phyloP scores from a whole-genome alignment of 2,113 vertebrate genomes.

The Climacteris rufus region DNA sequence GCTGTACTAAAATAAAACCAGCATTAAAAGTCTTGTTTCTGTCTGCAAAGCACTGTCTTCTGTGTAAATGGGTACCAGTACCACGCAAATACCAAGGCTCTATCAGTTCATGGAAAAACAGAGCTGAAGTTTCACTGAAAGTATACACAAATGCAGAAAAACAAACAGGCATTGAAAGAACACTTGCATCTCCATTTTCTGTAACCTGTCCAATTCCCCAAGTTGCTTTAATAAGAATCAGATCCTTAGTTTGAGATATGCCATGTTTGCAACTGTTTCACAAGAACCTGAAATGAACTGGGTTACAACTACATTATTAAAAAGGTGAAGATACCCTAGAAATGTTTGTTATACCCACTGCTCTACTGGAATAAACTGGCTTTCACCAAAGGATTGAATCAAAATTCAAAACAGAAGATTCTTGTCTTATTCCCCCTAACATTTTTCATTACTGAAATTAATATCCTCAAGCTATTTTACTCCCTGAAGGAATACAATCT shows the following conservation, averaged over 20 bases:
- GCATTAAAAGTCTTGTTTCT: not conserved
- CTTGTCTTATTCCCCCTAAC: not conserved
- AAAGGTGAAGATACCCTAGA: not conserved
- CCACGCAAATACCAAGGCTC: not conserved
- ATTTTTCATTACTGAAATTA: not conserved
- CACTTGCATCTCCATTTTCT: not conserved
- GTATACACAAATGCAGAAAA: not conserved
- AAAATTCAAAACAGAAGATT: not conserved
- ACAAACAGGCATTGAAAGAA: not conserved
- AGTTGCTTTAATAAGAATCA: not conserved
- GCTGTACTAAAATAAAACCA: not conserved
- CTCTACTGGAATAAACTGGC: not conserved
- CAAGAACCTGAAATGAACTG: not conserved
- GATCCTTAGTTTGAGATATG: not conserved
- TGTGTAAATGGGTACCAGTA: not conserved
- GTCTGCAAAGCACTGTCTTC: not conserved
- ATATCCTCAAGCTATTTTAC: not conserved
- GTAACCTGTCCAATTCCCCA: not conserved
- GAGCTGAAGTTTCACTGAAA: not conserved
- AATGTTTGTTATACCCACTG: not conserved
- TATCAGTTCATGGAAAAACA: not conserved
- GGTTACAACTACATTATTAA: not conserved
- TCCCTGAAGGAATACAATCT: not conserved
- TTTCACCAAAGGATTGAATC: not conserved
- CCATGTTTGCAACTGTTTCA: not conserved